A percentile compares a stretch with the other conserved stretches of the same genome.
These are phyloP conservation scores for Cantharis rustica DNA, from an alignment of 2,888 invertebrate genomes.

Conservation along the genomic window DNA sequence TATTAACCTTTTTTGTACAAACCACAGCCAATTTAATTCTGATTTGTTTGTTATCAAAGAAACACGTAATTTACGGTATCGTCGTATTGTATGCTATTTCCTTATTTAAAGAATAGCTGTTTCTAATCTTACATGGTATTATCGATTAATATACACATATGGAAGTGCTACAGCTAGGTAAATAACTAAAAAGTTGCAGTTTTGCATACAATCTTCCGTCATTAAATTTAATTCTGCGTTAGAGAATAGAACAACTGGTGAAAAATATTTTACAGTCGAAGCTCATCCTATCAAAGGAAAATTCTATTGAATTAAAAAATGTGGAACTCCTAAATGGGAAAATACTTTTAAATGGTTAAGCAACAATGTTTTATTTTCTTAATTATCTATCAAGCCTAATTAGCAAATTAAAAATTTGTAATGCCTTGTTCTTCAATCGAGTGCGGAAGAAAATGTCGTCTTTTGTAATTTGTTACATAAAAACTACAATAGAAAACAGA, in stretches of 20 bases:
- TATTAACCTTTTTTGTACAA: background rate
- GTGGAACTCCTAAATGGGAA: too few relatives aligned
- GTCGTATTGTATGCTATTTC: background rate
- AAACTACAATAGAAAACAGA: background rate
- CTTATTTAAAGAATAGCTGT: background rate
- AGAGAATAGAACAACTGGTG: background rate
- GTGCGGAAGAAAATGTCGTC: background rate
- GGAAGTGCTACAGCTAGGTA: background rate
- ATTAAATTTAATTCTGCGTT: background rate
- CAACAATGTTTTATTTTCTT: background rate
- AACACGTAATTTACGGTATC: background rate
- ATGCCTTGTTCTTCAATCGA: background rate
- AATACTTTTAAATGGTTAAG: background rate
- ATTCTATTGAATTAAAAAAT: too few relatives aligned
- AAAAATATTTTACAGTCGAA: background rate
- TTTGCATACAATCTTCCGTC: background rate
- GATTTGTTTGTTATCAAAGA: background rate
- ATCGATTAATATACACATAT: background rate
- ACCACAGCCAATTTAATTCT: background rate
- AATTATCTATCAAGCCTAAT: background rate
- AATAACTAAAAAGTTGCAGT: background rate
- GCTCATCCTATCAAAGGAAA: background rate
- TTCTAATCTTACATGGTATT: background rate
- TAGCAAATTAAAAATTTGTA: background rate
- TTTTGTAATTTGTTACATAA: background rate